Base-by-base conservation (phyloP, 2,888 invertebrate genomes). In the Phrixothrix hirtus region DNA sequence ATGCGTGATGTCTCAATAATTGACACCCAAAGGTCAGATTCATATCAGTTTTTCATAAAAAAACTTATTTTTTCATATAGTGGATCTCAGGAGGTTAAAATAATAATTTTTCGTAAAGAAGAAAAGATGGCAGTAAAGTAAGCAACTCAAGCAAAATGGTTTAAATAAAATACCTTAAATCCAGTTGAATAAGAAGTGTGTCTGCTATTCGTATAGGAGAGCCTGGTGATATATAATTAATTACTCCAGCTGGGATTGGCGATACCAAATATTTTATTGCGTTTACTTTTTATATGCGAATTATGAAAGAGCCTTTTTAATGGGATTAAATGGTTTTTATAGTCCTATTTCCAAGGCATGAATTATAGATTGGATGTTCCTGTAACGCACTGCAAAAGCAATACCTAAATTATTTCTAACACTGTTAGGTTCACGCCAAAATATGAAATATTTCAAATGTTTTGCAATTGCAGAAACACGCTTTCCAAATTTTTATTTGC, bases 331-430 rank as follows among this genome's bases (percentile, higher is more conserved):
- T 13, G 73, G 70, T 51, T 70, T 73, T 59, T 74, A 64, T n/a
- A 74, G 51, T 35, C 71, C 65, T 17, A 71, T 72, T 48, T 73
- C 72, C 4, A 74, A 46, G 31, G 73, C 74, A 38, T 73, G 72
- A 16, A 72, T 71, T 1, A 74, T 72, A 17, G 65, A 65, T 41
- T 35, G 61, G 0, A 68, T 64, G 11, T 65, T 58, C 25, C 39
- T 17, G 46, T 58, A 66, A 14, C 51, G 43, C 9, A 32, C 35
- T 41, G 60, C 37, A 51, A 67, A 66, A 4, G 62, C 29, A 29
- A 59, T 53, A 2, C 61, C 63, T 9, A 64, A 38, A 5, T 42
- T 35, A 12, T 36, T 29, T 48, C 52, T 58, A 21, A 21, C 7
- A 5, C 7, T 21, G 3, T 21, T 7, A 5, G 3, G 3, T 5